Conservation (phyloP, 2,888 invertebrate genomes). For the Phragmatobia fuliginosa region DNA sequence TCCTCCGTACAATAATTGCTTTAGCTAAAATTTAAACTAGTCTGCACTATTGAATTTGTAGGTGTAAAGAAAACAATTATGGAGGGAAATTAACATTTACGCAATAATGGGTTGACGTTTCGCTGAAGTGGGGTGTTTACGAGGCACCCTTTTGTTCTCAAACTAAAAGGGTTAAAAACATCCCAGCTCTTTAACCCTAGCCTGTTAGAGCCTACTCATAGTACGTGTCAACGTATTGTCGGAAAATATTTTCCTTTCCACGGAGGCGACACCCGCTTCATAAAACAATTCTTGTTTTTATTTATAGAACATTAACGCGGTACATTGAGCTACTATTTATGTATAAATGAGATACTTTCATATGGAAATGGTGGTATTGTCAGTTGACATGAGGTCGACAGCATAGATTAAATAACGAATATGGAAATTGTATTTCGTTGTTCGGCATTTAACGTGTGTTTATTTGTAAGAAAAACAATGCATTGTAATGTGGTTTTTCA, state of each 20-base stretch:
- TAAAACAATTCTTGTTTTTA: constrained; percentile 45
- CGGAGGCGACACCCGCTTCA: constrained; percentile 50
- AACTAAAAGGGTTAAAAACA: constrained; percentile 77
- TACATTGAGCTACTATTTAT: constrained; percentile 40
- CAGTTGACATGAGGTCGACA: constrained; percentile 14
- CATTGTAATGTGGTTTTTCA: background rate
- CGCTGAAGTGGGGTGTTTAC: constrained; percentile 60
- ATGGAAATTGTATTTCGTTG: constrained; percentile 24
- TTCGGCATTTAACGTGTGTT: constrained; percentile 21
- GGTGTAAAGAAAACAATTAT: constrained; percentile 66
- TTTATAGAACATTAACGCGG: constrained; percentile 41
- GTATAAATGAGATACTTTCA: constrained; percentile 36
- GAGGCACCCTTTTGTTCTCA: constrained; percentile 67
- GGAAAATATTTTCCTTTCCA: constrained; percentile 58
- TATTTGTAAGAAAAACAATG: constrained; percentile 9
- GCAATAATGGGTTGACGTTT: constrained; percentile 58
- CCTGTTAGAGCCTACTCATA: constrained; percentile 45
- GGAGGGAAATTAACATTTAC: constrained; percentile 65
- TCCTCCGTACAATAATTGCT: constrained; percentile 50
- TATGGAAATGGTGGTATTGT: constrained; percentile 31
- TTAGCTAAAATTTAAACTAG: constrained; percentile 52
- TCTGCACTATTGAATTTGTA: constrained; percentile 58
- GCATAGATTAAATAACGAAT: constrained; percentile 34
- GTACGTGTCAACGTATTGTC: constrained; percentile 61
- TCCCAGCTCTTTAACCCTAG: constrained; percentile 66